Percentiles rank a stretch among this genome's conserved stretches.
Conservation (phyloP, 2,113 vertebrate genomes). For the Girardinichthys multiradiatus region DNA sequence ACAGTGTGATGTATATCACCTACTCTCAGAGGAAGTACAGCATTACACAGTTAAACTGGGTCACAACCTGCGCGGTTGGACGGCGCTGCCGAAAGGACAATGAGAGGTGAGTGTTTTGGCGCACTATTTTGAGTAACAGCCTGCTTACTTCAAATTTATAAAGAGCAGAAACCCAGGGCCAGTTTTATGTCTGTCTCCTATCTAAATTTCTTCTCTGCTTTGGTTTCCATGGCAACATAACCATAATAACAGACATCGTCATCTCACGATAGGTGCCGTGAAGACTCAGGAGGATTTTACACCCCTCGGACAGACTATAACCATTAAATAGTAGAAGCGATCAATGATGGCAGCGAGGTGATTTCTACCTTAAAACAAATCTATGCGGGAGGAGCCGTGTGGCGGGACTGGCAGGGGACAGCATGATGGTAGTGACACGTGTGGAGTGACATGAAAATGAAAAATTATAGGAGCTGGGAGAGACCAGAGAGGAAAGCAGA, state of each 20-base stretch:
- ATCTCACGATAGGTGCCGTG: conserved; percentile 18
- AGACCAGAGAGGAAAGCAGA: conserved; percentile 36
- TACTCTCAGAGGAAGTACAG: conserved; percentile 33
- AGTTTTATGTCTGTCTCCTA: conserved; percentile 46
- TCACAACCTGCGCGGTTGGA: conserved; percentile 63
- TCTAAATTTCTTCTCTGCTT: conserved; percentile 39
- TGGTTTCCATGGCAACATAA: conserved; percentile 62
- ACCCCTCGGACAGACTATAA: conserved; percentile 53
- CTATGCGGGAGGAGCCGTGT: conserved; percentile 15
- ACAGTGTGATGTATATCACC: conserved; percentile 36
- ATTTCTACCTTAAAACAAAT: conserved; percentile 34
- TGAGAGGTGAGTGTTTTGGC: conserved; percentile 18
- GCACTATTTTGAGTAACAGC: conserved; percentile 14
- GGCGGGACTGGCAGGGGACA: neutral
- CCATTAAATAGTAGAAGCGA: conserved; percentile 53
- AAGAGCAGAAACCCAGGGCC: conserved; percentile 33
- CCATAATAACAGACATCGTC: conserved; percentile 51
- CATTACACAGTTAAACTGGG: conserved; percentile 70
- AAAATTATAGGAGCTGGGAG: conserved; percentile 44
- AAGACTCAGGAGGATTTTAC: conserved; percentile 54
- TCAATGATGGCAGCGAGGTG: conserved; percentile 45
- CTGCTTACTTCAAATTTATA: neutral
- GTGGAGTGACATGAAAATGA: conserved; percentile 54
- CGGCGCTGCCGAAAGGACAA: conserved; percentile 39
- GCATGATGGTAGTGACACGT: conserved; percentile 24